Evolutionary conservation across 2,113 vertebrate genomes (phyloP).

Genomic region (Nothoprocta perdicaria): DNA sequence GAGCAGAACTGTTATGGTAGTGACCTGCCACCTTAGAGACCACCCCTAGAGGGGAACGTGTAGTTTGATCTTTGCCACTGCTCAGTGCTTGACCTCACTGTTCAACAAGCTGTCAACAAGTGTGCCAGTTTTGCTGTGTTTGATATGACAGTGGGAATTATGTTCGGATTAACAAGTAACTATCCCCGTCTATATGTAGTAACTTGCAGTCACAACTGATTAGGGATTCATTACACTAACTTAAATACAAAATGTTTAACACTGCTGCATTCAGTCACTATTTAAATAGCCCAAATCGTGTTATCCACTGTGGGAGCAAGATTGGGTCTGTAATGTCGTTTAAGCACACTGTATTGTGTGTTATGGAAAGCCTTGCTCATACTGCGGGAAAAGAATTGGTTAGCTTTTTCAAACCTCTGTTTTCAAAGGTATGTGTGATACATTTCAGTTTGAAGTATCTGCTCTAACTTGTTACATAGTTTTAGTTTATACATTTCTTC

Average conservation of each 20-base stretch:
- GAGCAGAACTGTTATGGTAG: background rate
- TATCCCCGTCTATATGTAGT: background rate
- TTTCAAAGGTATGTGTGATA: background rate
- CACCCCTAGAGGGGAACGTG: background rate
- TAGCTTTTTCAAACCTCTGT: background rate
- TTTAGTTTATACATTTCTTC: background rate
- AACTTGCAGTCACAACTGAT: conserved; percentile 1
- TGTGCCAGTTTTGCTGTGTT: background rate
- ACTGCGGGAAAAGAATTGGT: rapidly evolving
- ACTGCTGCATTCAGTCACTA: background rate
- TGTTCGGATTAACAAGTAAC: background rate
- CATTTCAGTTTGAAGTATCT: background rate
- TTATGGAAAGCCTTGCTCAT: background rate
- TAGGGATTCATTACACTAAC: background rate
- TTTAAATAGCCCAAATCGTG: background rate
- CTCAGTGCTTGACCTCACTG: conserved; percentile 16
- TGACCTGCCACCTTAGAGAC: background rate
- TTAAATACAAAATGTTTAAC: background rate
- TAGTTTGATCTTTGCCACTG: background rate
- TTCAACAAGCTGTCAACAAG: conserved; percentile 44
- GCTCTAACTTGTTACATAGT: background rate
- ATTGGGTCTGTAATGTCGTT: background rate
- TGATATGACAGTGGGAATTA: background rate
- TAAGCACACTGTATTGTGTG: background rate
- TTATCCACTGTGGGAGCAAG: background rate